Evolutionary conservation across 2,888 invertebrate species (phyloP), one percentile per base, ranked within the genome.

Genomic region (Pristionchus arcanus): DNA sequence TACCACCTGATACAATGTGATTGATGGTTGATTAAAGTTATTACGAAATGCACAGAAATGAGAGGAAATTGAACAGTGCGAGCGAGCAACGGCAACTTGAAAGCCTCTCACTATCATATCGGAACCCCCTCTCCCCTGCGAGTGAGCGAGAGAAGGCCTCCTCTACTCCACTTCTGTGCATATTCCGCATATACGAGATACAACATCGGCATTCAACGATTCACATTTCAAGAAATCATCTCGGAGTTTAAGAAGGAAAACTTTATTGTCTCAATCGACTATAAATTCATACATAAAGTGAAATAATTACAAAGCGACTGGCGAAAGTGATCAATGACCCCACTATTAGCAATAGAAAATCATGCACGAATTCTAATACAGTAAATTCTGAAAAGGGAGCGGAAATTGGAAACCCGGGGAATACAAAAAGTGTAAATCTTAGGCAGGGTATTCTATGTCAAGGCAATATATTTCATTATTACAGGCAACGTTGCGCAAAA

Each of bases 391-490:
- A 77, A 42, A 77, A 77, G 31, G 34, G 71, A 71, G 71, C 71
- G 25, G 77, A 3, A 19, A 42, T 25, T 19, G 13, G 49, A 77
- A 37, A 77, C 77, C 77, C 77, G 77, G 77, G 37, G 42, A 77
- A 34, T 77, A 77, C 42, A 77, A 77, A 42, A 37, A 21, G 21
- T 42, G 11, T 25, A 77, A 77, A 42, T 77, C 77, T 49, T 77
- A 42, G 77, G 77, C 77, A 77, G 77, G 42, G 77, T 77, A 34
- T 49, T 25, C 37, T 42, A 49, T 25, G 77, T 77, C 77, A 77
- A 77, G 77, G 77, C 77, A 77, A 77, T 77, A 77, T 4, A 34
- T 34, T 71, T 71, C 71, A 71, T 77, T 37, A 77, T 77, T 77
- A 77, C 77, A 77, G 77, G 49, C 77, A 49, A 77, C 77, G 37